Conservation (phyloP, 2,797 vertebrate species). For the Acanthornis magna region DNA sequence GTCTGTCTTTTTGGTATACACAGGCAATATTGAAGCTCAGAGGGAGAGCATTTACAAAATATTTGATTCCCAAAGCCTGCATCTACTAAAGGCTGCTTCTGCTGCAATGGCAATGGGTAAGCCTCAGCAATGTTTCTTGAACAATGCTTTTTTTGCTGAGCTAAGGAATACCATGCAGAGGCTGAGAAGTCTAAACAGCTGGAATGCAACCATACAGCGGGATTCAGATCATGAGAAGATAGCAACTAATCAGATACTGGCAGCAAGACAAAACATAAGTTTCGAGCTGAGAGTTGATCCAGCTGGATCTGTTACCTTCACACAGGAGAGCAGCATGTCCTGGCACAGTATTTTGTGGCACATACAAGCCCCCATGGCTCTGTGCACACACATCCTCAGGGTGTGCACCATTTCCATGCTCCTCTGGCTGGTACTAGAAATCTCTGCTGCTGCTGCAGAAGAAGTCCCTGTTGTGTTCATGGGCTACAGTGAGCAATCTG, state of each 20-base stretch:
- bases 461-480: not conserved
- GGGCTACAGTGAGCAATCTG: not conserved
- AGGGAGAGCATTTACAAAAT: not conserved
- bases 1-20: not conserved
- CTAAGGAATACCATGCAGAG: not conserved
- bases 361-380: rapidly evolving
- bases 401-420: not conserved
- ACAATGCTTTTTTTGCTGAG: not conserved
- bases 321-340: not conserved
- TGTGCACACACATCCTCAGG: not conserved
- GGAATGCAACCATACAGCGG: not conserved
- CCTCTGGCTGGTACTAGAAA: not conserved
- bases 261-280: not conserved
- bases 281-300: not conserved
- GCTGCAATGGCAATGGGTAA: not conserved
- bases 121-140: not conserved
- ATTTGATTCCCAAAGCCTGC: not conserved
- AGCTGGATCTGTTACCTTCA: not conserved
- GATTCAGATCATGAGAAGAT: not conserved
- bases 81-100: not conserved
- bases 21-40: not conserved
- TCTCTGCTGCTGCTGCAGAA: not conserved
- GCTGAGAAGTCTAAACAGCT: not conserved
- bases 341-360: not conserved
- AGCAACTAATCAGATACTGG: not conserved